Conservation (phyloP, 2,113 vertebrate genomes). For the Percina caprodes region DNA sequence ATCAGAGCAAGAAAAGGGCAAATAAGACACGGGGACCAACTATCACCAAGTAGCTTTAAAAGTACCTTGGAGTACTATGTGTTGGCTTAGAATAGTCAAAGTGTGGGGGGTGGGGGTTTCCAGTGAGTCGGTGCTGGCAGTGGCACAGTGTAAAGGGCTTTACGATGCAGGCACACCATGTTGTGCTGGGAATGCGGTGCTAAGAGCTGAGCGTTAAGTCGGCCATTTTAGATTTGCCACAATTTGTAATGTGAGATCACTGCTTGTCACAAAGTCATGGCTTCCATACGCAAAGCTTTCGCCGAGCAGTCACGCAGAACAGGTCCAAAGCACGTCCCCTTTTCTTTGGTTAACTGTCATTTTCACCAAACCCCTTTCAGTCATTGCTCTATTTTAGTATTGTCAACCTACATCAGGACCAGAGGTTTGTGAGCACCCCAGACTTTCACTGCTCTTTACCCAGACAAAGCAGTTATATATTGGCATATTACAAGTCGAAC, state of each 20-base stretch:
- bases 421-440: background rate
- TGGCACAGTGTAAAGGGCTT: constrained; percentile 21
- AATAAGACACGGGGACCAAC: constrained; percentile 12
- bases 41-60: constrained; percentile 40
- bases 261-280: constrained; percentile 79
- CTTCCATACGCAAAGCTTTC: constrained; percentile 41
- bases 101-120: background rate
- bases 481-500: background rate
- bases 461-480: constrained; percentile 53
- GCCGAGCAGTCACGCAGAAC: constrained; percentile 16
- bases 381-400: background rate
- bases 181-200: constrained; percentile 62
- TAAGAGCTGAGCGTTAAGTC: constrained; percentile 70
- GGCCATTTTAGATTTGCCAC: constrained; percentile 84
- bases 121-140: background rate
- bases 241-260: constrained; percentile 78
- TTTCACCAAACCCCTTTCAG: background rate
- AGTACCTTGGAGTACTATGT: constrained; percentile 28
- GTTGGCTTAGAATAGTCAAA: constrained; percentile 1
- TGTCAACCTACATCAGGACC: background rate
- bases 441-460: constrained; percentile 31
- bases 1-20: background rate
- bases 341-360: background rate
- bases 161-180: constrained; percentile 68
- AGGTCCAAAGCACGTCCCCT: background rate